Conservation (phyloP, 2,797 vertebrate species). For the Chaunax sp. region DNA sequence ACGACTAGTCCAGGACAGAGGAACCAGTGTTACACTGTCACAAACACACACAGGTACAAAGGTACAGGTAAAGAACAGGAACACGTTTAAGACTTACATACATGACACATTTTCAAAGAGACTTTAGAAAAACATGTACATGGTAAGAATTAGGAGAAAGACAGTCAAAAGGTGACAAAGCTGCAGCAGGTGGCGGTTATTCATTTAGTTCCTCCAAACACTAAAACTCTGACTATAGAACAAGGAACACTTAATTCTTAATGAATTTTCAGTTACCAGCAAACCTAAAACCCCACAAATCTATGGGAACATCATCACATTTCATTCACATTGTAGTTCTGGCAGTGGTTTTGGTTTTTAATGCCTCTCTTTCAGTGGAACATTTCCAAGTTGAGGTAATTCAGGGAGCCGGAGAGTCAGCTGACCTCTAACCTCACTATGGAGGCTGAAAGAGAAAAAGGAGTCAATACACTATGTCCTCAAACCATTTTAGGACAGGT, state of each 20-base stretch:
- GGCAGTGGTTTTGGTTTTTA: constrained; percentile 52
- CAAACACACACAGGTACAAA: constrained; percentile 62
- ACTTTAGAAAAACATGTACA: constrained; percentile 33
- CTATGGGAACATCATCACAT: not conserved
- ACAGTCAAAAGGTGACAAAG: not conserved
- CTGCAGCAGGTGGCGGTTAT: not conserved
- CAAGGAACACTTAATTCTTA: constrained; percentile 40
- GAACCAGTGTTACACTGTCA: constrained; percentile 50
- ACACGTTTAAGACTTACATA: constrained; percentile 49
- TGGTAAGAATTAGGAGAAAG: not conserved
- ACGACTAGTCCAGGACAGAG: constrained; percentile 56
- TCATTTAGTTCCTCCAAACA: constrained; percentile 28
- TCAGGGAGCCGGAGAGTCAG: not conserved
- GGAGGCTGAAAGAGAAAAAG: constrained; percentile 2
- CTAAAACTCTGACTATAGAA: constrained; percentile 48
- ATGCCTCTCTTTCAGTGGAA: not conserved
- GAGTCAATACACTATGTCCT: not conserved
- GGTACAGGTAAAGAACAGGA: constrained; percentile 56
- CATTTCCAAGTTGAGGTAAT: constrained; percentile 3
- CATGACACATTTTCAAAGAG: constrained; percentile 43
- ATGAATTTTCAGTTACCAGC: constrained; percentile 18
- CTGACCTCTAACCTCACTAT: constrained; percentile 12
- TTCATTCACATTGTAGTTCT: constrained; percentile 42
- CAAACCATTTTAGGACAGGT: constrained; percentile 14
- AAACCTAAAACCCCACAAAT: constrained; percentile 19